Base-by-base conservation (phyloP, 2,797 vertebrate species). In the Coilia nasus region DNA sequence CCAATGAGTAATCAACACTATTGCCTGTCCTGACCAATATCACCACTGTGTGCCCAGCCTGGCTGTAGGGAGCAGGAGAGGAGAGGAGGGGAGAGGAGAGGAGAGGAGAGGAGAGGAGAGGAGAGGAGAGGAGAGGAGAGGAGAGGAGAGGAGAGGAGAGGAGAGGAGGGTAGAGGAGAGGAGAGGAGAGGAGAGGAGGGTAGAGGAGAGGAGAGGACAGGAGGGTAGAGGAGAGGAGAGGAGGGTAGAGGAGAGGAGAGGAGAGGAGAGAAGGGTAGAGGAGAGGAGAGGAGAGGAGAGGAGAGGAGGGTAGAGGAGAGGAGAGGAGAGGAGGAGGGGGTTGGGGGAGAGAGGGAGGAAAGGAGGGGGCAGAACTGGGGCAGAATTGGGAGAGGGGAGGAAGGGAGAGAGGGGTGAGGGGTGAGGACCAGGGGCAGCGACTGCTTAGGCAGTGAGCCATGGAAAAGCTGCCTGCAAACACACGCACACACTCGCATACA, bases 1-100 rank as follows among this genome's bases (percentile, higher is more conserved):
- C 94, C 94, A 95, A 94, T 95, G 94, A 95, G 95, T 96, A 96
- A 96, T 96, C 95, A 96, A 96, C 95, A 96, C 95, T 96, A 96
- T 95, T 95, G 93, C 94, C 93, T 96, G 94, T 95, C 95, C 92
- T 81, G 92, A 94, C 94, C 92, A 94, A 95, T 95, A 95, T 93
- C 91, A 90, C 81, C 87, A 35, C 81, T 87, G 71, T 44, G 31
- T 78, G 59, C 89, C 92, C 89, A 92, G 57, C 54, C 71, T 41
- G 35, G 25, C 57, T 83, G 75, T 83, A 47, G 64, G 59, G 71
- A 82, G 60, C 50, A 64, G 56, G 54, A 54, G 21, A 25, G 86
- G 75, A 83, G 59, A 54, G 87, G 85, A 84, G 12, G 7, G 85
- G 87, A 41, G 50, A 44, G 54, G 15, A 56, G 25, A 15, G 35